Evolutionary conservation across 2,888 invertebrate genomes (phyloP).

Genomic region (Drosophila niveifrons): DNA sequence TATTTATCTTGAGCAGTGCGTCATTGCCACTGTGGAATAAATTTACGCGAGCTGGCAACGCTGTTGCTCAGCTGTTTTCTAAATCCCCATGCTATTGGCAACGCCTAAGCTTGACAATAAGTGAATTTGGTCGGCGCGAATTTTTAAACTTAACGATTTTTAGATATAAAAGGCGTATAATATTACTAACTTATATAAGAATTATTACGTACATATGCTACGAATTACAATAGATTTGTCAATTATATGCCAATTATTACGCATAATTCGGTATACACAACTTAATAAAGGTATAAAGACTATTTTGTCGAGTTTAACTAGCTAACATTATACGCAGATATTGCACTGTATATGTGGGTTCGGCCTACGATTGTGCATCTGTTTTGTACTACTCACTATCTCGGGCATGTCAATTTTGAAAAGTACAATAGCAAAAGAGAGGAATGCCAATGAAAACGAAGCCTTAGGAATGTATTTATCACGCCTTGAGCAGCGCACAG

Average conservation of each 20-base stretch:
- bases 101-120: constrained; percentile 43
- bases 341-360: constrained; percentile 22
- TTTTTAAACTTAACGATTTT: constrained; percentile 4
- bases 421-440: constrained; percentile 65
- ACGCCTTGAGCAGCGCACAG: constrained; percentile 73
- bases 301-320: constrained; percentile 1
- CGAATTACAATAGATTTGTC: constrained; percentile 33
- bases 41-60: constrained; percentile 25
- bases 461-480: constrained; percentile 80
- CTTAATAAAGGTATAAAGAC: neutral
- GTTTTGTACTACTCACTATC: constrained; percentile 38
- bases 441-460: constrained; percentile 77
- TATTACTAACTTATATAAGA: constrained; percentile 6
- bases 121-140: constrained; percentile 19
- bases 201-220: neutral
- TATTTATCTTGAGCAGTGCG: constrained; percentile 44
- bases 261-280: constrained; percentile 9
- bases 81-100: constrained; percentile 25
- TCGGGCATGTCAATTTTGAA: constrained; percentile 67
- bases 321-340: neutral
- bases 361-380: constrained; percentile 31
- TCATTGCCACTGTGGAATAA: constrained; percentile 31
- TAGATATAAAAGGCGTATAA: neutral
- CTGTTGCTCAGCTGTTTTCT: constrained; percentile 35
- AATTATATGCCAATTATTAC: constrained; percentile 32